phyloP scores from a whole-genome alignment of 2,888 invertebrate species.

The Coleophora deauratella region DNA sequence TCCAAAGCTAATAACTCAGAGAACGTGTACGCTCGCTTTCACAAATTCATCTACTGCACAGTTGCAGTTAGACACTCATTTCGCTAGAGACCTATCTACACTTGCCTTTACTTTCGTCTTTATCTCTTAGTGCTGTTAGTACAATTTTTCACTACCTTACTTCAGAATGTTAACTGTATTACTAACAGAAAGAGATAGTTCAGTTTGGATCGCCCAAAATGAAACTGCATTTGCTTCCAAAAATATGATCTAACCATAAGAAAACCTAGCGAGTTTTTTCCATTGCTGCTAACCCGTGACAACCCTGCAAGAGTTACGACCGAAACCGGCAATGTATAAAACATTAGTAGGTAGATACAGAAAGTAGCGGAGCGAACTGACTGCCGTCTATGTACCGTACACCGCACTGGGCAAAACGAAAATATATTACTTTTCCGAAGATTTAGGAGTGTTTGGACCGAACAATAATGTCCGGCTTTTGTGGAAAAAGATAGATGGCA shows the following conservation, averaged over 20 bases:
- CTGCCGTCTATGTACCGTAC: conserved; percentile 51
- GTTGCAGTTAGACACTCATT: no score
- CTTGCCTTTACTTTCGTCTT: conserved; percentile 19
- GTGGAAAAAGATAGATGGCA: conserved; percentile 75
- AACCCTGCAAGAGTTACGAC: conserved; percentile 28
- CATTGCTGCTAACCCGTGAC: conserved; percentile 29
- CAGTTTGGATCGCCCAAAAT: conserved; percentile 18
- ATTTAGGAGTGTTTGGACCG: conserved; percentile 76
- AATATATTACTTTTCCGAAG: conserved; percentile 75
- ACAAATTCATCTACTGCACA: no score
- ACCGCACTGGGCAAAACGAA: conserved; percentile 74
- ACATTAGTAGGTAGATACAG: conserved; percentile 60
- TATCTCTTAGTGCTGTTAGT: no score
- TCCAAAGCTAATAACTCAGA: no score
- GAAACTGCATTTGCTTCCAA: conserved; percentile 38
- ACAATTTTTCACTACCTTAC: no score
- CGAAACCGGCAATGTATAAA: conserved; percentile 58
- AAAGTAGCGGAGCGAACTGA: conserved; percentile 57
- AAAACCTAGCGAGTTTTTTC: conserved; percentile 44
- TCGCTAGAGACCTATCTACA: no score
- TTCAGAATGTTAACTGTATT: no score
- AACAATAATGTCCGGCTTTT: conserved; percentile 76
- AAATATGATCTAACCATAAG: conserved; percentile 41
- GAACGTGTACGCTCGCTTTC: no score
- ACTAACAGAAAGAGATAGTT: no score